Percentiles rank a stretch among this genome's conserved stretches.
phyloP scores from a whole-genome alignment of 2,888 invertebrate species.

The Tiliacea aurago region DNA sequence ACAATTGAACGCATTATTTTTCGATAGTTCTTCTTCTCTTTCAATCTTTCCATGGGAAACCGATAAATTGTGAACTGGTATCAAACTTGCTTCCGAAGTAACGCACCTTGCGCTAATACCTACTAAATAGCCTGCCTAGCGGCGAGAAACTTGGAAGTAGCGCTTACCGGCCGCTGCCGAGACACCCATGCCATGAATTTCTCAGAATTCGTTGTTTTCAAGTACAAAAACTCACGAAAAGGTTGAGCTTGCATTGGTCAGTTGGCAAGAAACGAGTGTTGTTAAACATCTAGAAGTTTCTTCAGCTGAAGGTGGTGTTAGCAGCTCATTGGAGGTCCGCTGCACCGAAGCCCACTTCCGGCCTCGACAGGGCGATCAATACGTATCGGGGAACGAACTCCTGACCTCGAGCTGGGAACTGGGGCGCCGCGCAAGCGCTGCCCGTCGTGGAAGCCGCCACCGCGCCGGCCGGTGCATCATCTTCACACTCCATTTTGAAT shows the following conservation, averaged over 20 bases:
- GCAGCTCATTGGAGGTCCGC: slow-evolving; percentile 78
- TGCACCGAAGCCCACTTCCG: slow-evolving; percentile 87
- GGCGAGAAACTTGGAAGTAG: too few species aligned
- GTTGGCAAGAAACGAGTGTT: neutral
- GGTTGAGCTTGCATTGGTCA: slow-evolving; percentile 11
- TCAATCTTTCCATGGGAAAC: too few species aligned
- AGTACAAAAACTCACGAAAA: neutral
- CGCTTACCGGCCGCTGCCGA: too few species aligned
- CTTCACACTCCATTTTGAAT: slow-evolving; percentile 80
- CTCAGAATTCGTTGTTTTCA: neutral
- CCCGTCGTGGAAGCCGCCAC: slow-evolving; percentile 67
- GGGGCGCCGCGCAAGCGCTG: slow-evolving; percentile 88
- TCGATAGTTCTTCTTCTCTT: too few species aligned
- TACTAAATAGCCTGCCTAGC: too few species aligned
- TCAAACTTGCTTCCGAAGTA: too few species aligned
- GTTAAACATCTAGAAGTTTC: slow-evolving; percentile 36
- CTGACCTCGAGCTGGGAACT: slow-evolving; percentile 86
- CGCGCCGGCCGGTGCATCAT: slow-evolving; percentile 80
- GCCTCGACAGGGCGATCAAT: slow-evolving; percentile 85
- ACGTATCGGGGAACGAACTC: slow-evolving; percentile 89
- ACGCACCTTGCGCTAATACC: too few species aligned
- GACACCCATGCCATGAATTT: too few species aligned
- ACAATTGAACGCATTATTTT: too few species aligned
- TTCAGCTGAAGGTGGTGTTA: slow-evolving; percentile 71
- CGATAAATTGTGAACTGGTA: too few species aligned